Percentiles rank a stretch among this genome's conserved stretches.
Conservation (phyloP, 2,113 vertebrate genomes). For the Leucopsar rothschildi region DNA sequence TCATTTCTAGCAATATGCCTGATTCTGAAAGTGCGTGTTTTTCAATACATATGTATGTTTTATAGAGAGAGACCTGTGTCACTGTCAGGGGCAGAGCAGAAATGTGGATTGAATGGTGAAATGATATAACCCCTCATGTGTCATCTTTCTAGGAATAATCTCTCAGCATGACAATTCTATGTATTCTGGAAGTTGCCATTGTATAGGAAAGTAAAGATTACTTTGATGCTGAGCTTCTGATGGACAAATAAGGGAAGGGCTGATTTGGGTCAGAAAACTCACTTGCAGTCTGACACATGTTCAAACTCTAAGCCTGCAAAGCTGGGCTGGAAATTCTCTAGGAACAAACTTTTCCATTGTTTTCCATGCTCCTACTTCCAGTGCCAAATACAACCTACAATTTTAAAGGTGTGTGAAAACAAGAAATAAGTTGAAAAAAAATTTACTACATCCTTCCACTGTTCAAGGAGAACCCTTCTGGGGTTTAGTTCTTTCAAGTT, state of each 20-base stretch:
- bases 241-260: not conserved
- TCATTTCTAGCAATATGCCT: not conserved
- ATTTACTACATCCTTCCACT: not conserved
- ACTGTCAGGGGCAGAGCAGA: not conserved
- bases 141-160: slow-evolving; percentile 16
- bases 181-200: slow-evolving; percentile 3
- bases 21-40: not conserved
- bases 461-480: not conserved
- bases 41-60: slow-evolving; percentile 14
- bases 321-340: not conserved
- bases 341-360: slow-evolving; percentile 22
- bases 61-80: not conserved
- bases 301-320: not conserved
- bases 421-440: not conserved
- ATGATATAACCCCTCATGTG: not conserved
- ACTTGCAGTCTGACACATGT: not conserved
- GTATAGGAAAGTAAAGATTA: not conserved
- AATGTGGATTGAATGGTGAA: slow-evolving; percentile 21
- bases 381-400: not conserved
- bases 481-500: not conserved
- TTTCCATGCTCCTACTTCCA: not conserved
- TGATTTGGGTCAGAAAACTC: not conserved
- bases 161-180: not conserved
- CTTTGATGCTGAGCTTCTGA: slow-evolving; percentile 8
- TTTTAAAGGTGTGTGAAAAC: slow-evolving; percentile 32